Evolutionary conservation across 2,888 invertebrate species (phyloP), one percentile per base, ranked within the genome.

Genomic region (Lypha dubia): DNA sequence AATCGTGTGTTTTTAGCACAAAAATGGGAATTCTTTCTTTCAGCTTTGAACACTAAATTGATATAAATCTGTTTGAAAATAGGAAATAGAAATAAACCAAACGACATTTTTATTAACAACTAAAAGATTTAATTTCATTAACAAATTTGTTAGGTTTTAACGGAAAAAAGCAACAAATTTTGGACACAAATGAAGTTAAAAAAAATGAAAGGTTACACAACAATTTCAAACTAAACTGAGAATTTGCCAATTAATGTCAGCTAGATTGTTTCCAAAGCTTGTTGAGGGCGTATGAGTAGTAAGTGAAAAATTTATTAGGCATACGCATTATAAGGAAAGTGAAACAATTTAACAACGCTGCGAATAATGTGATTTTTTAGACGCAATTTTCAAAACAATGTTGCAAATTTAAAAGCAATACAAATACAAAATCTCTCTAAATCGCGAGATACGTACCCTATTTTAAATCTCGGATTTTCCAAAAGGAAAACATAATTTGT

Each of bases 11-110:
- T 58, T 35, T 35, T 4, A 1, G 0, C 8, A 35, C 35, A 17
- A 35, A 35, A 32, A 17, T 58, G 9, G n/a, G n/a, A 32, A 56
- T 56, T 56, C 6, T 56, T 28, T 56, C 28, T 28, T 56, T 28
- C 56, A 53, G 15, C 24, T 53, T 53, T 9, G 13, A 53, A 15
- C 28, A 58, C 35, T 17, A 35, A 58, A 35, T 58, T 58, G 35
- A 11, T 58, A 58, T 58, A 20, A 35, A 35, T 58, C 32, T 9
- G 17, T 35, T 35, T 17, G 17, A 11, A 35, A 35, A 35, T 17
- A 35, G 35, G 32, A 58, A 35, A 35, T 20, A 5, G 35, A 17
- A 11, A 32, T 58, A 32, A 9, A 7, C 3, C 8, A 58, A 58
- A 53, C 11, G 13, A 15, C 24, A 28, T 11, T 53, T 4, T 28